Base-by-base conservation (phyloP, 1,140 invertebrate species). In the Drosophila paulistorum region DNA sequence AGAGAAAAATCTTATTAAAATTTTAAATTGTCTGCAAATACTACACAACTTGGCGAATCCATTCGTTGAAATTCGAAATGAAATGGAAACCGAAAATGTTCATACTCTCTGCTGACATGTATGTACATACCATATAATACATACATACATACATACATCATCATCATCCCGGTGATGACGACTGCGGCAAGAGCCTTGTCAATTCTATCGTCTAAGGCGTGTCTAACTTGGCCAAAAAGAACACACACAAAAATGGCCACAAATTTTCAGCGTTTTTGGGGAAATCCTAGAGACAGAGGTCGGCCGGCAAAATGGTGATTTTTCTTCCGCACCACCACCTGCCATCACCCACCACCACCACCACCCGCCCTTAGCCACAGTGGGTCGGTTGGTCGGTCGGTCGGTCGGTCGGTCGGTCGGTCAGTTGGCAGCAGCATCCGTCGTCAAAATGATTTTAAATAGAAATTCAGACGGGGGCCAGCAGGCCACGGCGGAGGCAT, bases 1-100 rank as follows among this genome's bases (percentile, higher is more conserved):
- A 51, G 13, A 57, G 61, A 33, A 74, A 78, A 82, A 64, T 69
- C 76, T 83, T 84, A 86, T 86, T 86, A 86, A 83, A 86, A 89
- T 79, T 89, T 62, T 84, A 86, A 86, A 86, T 86, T 86, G 83
- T 89, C 84, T 86, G 83, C 80, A 86, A 69, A 84, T 83, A 11
- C 17, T 87, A 83, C 48, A 74, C 30, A 30, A 30, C 30, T 30
- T 30, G 30, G 30, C 30, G 30, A 30, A 79, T 67, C 79, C 83
- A 70, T 87, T 79, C 82, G 79, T 48, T 65, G 11, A 37, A 65
- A 45, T 48, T 65, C n/a, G 42, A 65, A 45, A 20, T 76, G 77
- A 77, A 85, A 85, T 85, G 84, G 83, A 86, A 89, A 89, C 84
- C 76, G 41, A 79, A 79, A 84, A 71, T 30, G 30, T 51, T 20